Base-by-base conservation (phyloP, 37 sponge, comb jelly and placozoan genomes). In the Tethya wilhelma region DNA sequence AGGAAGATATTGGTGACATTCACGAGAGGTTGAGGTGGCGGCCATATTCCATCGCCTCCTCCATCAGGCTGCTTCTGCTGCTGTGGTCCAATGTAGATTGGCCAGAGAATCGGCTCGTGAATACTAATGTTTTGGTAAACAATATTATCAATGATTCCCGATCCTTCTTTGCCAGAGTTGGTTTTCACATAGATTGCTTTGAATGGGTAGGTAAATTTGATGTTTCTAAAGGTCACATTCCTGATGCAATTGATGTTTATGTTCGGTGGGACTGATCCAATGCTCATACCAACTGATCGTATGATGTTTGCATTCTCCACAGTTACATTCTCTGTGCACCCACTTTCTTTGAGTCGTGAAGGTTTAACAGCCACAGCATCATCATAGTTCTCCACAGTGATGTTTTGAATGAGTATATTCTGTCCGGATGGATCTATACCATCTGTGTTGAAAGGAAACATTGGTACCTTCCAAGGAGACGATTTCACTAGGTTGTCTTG, bases 291-390 rank as follows among this genome's bases (percentile, higher is more conserved):
- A 39, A 82, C 74, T 5, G 56, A 46, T 23, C 23, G 31, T 1
- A 11, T 20, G 25, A 82, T 56, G 2, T 31, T n/a, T 4, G 74
- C 46, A 28, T 72, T 72, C 2, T 59, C 64, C 12, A 82, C 53
- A 17, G 74, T 71, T 25, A 82, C 38, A 62, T 82, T 82, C 38
- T 73, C 31, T 40, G 49, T 82, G 74, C 83, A 82, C 26, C 36
- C 65, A 30, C 32, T 63, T 36, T n/a, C 44, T 5, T 80, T 34
- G 20, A 19, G 41, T 22, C 28, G 22, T 5, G 23, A 38, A 0
- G 83, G 83, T 38, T 82, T 82, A 0, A 82, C 74, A 12, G 83
- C 83, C 19, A 82, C 83, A 28, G 71, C 83, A 63, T 82, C 83
- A 49, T 82, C 83, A 38, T 31, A 82, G 42, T 82, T 82, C 55